Conservation (phyloP, 2,797 vertebrate genomes). For the Poecilia picta region DNA sequence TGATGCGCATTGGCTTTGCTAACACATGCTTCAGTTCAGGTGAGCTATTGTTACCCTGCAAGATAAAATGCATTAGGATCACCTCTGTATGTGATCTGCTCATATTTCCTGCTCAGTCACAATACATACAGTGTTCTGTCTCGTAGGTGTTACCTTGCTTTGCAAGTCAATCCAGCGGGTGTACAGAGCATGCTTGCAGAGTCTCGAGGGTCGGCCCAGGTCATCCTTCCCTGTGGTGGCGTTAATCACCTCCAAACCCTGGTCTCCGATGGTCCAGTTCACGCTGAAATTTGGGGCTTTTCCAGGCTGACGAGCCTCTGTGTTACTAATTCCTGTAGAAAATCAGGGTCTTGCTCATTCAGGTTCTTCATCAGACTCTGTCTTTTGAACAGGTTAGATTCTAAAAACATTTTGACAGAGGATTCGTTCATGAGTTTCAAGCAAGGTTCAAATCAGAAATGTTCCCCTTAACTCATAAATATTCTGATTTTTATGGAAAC, state of each 20-base stretch:
- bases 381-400: not conserved
- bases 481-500: not conserved
- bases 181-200: slow-evolving; percentile 91
- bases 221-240: slow-evolving; percentile 94
- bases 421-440: not conserved
- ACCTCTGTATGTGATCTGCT: not conserved
- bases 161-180: slow-evolving; percentile 89
- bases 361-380: not conserved
- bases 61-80: not conserved
- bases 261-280: slow-evolving; percentile 92
- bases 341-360: not conserved
- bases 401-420: not conserved
- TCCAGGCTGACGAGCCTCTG: slow-evolving; percentile 92
- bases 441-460: not conserved
- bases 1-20: not conserved
- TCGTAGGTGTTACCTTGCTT: slow-evolving; percentile 82
- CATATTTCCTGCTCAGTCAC: not conserved
- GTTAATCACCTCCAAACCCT: slow-evolving; percentile 88
- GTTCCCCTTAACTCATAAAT: not conserved
- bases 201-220: slow-evolving; percentile 88
- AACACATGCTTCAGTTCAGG: not conserved
- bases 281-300: slow-evolving; percentile 95
- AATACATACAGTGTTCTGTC: not conserved
- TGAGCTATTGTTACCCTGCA: not conserved
- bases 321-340: slow-evolving; percentile 89